These are phyloP conservation scores for Deilephila porcellus DNA, from an alignment of 2,888 invertebrate species.

Conservation along the genomic window DNA sequence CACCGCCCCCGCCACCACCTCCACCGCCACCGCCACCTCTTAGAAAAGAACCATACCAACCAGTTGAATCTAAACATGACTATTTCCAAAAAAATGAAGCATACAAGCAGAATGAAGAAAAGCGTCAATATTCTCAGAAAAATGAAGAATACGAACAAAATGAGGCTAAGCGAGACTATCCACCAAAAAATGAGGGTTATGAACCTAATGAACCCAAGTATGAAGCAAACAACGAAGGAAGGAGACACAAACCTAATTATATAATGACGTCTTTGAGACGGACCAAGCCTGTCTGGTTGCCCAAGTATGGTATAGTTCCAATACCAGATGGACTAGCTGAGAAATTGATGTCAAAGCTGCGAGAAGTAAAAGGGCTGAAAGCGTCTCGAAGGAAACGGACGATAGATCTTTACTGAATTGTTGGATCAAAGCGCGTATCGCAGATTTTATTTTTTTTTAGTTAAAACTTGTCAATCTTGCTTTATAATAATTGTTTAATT, in stretches of 20 bases:
- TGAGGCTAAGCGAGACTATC: too few relatives aligned
- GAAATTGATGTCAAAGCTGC: conserved; percentile 58
- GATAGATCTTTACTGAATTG: neutral
- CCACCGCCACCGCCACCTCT: conserved; percentile 29
- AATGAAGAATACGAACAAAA: too few relatives aligned
- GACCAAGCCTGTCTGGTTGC: conserved; percentile 58
- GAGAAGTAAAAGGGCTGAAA: conserved; percentile 48
- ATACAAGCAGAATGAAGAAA: too few relatives aligned
- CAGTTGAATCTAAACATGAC: too few relatives aligned
- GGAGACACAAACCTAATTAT: conserved; percentile 42
- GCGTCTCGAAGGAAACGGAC: conserved; percentile 17
- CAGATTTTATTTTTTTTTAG: too few relatives aligned
- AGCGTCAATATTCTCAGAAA: too few relatives aligned
- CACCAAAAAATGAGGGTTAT: too few relatives aligned
- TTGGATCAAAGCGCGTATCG: too few relatives aligned
- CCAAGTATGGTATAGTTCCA: conserved; percentile 67
- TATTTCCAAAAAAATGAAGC: too few relatives aligned
- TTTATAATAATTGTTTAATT: too few relatives aligned
- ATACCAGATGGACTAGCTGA: conserved; percentile 64
- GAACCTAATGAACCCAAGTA: conserved; percentile 26
- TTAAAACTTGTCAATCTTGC: too few relatives aligned
- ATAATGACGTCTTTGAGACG: conserved; percentile 54
- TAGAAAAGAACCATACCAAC: neutral
- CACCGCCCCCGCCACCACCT: neutral
- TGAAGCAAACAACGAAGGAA: neutral